These are phyloP conservation scores for Ceratosolen solmsi DNA, from an alignment of 1,140 invertebrate species.

Conservation along the genomic window DNA sequence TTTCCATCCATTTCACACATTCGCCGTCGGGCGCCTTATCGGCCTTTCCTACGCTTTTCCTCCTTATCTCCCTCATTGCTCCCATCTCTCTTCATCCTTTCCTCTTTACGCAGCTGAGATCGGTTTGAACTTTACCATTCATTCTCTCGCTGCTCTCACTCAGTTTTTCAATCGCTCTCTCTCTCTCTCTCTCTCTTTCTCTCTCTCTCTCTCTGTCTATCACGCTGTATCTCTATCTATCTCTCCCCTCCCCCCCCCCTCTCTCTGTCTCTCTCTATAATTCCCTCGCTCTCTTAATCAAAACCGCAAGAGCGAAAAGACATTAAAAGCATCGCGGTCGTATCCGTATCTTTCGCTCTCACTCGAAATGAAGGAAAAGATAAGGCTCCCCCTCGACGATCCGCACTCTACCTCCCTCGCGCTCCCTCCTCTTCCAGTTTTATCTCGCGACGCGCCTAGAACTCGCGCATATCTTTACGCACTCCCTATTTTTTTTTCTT, in stretches of 20 bases:
- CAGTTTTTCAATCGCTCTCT: background rate
- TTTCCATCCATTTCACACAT: constrained; percentile 24
- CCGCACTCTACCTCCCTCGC: too few species aligned
- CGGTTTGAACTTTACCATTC: too few species aligned
- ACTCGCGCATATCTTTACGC: constrained; percentile 1
- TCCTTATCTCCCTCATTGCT: constrained; percentile 19
- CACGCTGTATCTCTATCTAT: background rate
- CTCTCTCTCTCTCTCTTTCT: background rate
- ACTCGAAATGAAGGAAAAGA: constrained; percentile 70
- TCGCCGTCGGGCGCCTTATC: background rate
- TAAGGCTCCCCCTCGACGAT: constrained; percentile 68
- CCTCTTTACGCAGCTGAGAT: background rate
- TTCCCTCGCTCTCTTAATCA: constrained; percentile 67
- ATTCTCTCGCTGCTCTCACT: too few species aligned
- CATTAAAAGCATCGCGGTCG: constrained; percentile 65
- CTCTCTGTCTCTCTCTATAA: too few species aligned
- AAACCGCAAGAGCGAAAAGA: constrained; percentile 69
- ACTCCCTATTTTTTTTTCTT: too few species aligned
- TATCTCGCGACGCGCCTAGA: constrained; percentile 12
- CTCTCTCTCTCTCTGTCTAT: constrained; percentile 10
- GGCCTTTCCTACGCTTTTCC: background rate
- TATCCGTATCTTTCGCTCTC: constrained; percentile 52
- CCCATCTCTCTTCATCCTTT: background rate
- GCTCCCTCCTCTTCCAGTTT: background rate
- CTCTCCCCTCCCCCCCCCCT: background rate